Evolutionary conservation across 2,113 vertebrate genomes (phyloP).

Genomic region (Callipepla californica): DNA sequence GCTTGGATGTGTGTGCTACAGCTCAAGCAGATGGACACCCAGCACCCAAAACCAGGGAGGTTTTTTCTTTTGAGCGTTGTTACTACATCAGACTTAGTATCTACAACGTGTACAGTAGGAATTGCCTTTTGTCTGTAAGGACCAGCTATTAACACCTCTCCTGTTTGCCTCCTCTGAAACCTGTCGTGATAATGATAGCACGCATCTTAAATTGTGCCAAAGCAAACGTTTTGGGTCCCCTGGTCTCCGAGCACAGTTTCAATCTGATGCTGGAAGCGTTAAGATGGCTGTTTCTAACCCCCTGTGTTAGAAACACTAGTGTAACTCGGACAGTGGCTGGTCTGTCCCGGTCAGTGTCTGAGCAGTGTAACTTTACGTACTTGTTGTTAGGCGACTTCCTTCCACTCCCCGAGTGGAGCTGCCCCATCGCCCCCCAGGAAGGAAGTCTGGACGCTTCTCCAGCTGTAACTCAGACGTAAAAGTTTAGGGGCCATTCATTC

Average conservation of each 20-base stretch:
- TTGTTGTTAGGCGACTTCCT: background rate
- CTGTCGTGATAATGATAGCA: background rate
- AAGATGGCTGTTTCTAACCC: background rate
- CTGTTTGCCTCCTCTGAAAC: background rate
- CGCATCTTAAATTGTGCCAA: conserved; percentile 52
- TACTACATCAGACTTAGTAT: background rate
- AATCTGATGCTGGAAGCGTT: background rate
- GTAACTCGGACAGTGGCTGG: background rate
- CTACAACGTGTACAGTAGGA: background rate
- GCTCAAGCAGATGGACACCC: background rate
- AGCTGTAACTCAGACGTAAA: background rate
- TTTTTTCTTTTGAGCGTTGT: background rate
- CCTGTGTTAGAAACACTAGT: background rate
- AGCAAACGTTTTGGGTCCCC: background rate
- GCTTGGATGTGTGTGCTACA: background rate
- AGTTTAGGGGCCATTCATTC: background rate
- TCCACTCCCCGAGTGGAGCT: background rate
- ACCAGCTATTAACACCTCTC: background rate
- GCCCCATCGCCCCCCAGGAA: conserved; percentile 23
- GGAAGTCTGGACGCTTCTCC: background rate
- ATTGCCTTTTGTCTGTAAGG: conserved; percentile 11
- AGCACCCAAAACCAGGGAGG: background rate
- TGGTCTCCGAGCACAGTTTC: background rate
- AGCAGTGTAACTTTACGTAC: background rate
- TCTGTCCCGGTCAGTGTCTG: background rate